Evolutionary conservation across 2,113 vertebrate species (phyloP), one percentile per base, ranked within the genome.

Genomic region (Synodontis membranacea): DNA sequence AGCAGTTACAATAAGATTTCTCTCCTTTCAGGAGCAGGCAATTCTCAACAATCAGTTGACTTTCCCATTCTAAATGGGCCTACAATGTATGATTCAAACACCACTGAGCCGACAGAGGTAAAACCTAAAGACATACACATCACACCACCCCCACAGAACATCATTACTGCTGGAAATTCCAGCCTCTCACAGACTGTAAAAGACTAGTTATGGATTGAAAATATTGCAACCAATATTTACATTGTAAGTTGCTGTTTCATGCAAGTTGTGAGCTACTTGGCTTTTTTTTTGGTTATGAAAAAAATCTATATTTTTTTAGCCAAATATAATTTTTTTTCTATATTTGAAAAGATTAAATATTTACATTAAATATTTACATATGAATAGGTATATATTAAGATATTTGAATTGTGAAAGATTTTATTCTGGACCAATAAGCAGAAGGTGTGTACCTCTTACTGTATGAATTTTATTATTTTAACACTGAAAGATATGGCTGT

Each of bases 141-240:
- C 34, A 86, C 60, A 6, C 28, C 68, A 31, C 25, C 48, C 10
- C 60, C 68, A 39, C 34, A 68, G 7, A 50, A 50, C 52, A 42
- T 37, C 21, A 21, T 25, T 31, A 10, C 39, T 68, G 21, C 76
- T 44, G 21, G 42, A 58, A 62, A 64, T 74, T 10, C 56, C 70
- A 89, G 66, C 2, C 0, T 62, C 4, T 31, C 74, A 68, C 54
- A 86, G 5, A 84, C 72, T 82, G 86, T 87, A 42, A 87, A 80
- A 50, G 37, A 39, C 28, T 37, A 60, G 1, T 68, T 14, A 72
- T 10, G 15, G 15, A 76, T n/a, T 28, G 9, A 37, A n/a, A 76
- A 7, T 14, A 52, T 56, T 14, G 39, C 82, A 74, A 44, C 28
- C 25, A n/a, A n/a, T 48, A 31, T 48, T n/a, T 17, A 0, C 44